phyloP scores from a whole-genome alignment of 2,797 vertebrate species.

The Ispidina lecontei region DNA sequence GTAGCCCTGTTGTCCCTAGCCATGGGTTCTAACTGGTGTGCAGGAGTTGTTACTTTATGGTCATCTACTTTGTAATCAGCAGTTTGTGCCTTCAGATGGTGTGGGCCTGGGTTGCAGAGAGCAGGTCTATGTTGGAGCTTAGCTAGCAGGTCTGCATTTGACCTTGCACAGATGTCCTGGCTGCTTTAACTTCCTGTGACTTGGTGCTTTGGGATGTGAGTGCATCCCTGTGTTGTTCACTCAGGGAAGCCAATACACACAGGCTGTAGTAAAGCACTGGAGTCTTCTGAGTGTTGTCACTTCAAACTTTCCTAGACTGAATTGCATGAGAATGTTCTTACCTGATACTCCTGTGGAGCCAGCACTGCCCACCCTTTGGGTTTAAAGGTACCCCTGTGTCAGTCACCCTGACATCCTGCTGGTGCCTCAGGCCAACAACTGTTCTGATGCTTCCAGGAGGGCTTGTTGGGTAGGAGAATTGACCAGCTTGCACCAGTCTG shows the following conservation, averaged over 20 bases:
- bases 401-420: neutral
- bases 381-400: accelerated
- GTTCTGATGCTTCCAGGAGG: neutral
- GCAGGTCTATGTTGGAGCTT: neutral
- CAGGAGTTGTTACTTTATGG: neutral
- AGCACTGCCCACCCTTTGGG: neutral
- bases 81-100: neutral
- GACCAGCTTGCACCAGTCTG: neutral
- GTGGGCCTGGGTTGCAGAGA: neutral
- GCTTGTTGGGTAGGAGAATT: neutral
- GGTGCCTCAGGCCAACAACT: neutral
- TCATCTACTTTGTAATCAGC: neutral
- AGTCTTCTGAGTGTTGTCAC: neutral
- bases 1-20: neutral
- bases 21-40: accelerated
- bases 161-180: neutral
- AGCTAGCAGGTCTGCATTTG: neutral
- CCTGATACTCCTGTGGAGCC: neutral
- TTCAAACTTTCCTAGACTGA: neutral
- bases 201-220: neutral
- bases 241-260: neutral
- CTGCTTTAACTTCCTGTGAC: neutral
- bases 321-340: neutral
- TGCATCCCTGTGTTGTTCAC: accelerated
- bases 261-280: neutral